Percentiles rank a stretch among this genome's conserved stretches.
Evolutionary conservation across 1,140 invertebrate genomes (phyloP).

Genomic region (Drosophila lowei): DNA sequence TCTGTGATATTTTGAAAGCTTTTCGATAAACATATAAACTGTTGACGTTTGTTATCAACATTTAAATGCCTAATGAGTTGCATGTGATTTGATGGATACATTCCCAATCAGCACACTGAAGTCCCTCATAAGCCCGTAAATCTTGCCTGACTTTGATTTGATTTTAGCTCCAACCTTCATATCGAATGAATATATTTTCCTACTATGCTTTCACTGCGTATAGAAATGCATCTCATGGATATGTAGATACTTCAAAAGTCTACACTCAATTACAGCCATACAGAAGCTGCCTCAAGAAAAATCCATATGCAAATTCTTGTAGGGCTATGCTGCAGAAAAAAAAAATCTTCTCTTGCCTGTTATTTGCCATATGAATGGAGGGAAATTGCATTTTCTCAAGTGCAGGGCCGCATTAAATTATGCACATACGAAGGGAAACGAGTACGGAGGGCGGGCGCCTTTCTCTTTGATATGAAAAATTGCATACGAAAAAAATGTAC

Average conservation of each 20-base stretch:
- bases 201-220: constrained; percentile 4
- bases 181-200: constrained; percentile 29
- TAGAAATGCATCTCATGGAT: constrained; percentile 1
- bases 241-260: constrained; percentile 33
- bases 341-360: constrained; percentile 36
- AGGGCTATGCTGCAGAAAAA: constrained; percentile 1
- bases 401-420: constrained; percentile 59
- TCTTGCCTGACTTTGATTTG: constrained; percentile 9
- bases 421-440: constrained; percentile 30
- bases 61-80: constrained; percentile 41
- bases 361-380: constrained; percentile 47
- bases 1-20: not conserved
- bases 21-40: constrained; percentile 21
- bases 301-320: constrained; percentile 38
- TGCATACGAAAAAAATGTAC: constrained; percentile 22
- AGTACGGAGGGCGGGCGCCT: not conserved
- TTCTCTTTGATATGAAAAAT: constrained; percentile 44
- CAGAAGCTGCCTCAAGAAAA: constrained; percentile 25
- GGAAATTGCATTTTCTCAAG: constrained; percentile 56
- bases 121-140: not conserved
- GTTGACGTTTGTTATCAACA: constrained; percentile 42
- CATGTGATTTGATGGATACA: constrained; percentile 45
- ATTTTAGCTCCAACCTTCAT: constrained; percentile 31
- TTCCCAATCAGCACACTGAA: not conserved
- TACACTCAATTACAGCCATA: constrained; percentile 32